Conservation (phyloP, 2,797 vertebrate species). For the Centroberyx gerrardi region DNA sequence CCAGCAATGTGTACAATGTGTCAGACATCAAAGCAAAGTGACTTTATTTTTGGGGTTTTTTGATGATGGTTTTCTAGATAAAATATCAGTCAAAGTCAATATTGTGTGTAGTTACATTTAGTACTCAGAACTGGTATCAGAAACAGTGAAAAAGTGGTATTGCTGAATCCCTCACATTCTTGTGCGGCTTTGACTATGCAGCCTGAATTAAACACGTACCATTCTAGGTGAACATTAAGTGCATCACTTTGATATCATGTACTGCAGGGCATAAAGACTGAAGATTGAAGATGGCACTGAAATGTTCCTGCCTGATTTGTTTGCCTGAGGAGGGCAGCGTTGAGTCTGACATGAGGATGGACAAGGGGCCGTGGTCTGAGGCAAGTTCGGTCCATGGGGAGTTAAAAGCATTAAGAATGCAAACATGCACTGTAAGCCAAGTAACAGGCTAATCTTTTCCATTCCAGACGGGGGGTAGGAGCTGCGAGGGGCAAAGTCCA, state of each 20-base stretch:
- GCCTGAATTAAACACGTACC: background rate
- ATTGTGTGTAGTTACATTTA: too few relatives aligned
- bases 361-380: constrained; percentile 38
- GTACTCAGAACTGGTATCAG: background rate
- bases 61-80: too few relatives aligned
- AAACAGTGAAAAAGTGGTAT: background rate
- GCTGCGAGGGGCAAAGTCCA: constrained; percentile 73
- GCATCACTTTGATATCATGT: constrained; percentile 5
- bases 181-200: constrained; percentile 4
- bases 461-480: constrained; percentile 70
- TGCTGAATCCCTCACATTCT: constrained; percentile 15
- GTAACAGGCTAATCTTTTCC: constrained; percentile 79
- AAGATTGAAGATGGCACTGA: background rate
- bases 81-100: too few relatives aligned
- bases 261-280: constrained; percentile 35
- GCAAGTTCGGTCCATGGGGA: constrained; percentile 55
- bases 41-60: too few relatives aligned
- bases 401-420: constrained; percentile 73
- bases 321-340: constrained; percentile 68
- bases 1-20: too few relatives aligned
- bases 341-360: constrained; percentile 34
- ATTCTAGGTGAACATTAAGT: background rate
- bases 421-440: constrained; percentile 76
- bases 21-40: too few relatives aligned
- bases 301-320: background rate